Conservation (phyloP, 2,797 vertebrate species). For the Gobionotothen gibberifrons region DNA sequence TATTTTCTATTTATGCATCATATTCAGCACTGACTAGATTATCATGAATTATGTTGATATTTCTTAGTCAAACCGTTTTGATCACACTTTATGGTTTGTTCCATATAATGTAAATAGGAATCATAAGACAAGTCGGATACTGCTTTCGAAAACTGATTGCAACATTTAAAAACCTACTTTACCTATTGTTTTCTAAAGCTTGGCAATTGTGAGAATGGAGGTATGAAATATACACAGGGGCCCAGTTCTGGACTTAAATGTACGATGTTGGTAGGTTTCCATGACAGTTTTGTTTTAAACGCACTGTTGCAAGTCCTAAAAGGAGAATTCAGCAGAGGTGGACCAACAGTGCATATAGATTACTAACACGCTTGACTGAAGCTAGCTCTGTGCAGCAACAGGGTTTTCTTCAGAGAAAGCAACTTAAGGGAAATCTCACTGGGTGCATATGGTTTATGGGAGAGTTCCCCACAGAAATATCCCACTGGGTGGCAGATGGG, state of each 20-base stretch:
- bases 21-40: slow-evolving; percentile 8
- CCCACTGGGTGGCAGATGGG: slow-evolving; percentile 43
- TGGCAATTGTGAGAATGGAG: too few species aligned
- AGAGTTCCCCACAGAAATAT: slow-evolving; percentile 25
- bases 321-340: slow-evolving; percentile 33
- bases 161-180: not conserved
- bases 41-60: not conserved
- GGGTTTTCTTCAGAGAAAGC: slow-evolving; percentile 26
- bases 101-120: not conserved
- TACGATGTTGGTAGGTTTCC: not conserved
- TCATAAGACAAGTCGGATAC: slow-evolving; percentile 6
- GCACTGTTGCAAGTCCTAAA: not conserved
- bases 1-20: not conserved
- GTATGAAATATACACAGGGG: too few species aligned
- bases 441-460: slow-evolving; percentile 32
- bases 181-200: not conserved
- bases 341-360: slow-evolving; percentile 34
- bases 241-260: not conserved
- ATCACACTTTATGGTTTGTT: not conserved
- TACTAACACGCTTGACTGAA: slow-evolving; percentile 23
- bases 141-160: not conserved
- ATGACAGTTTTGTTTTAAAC: slow-evolving; percentile 15
- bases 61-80: slow-evolving; percentile 7
- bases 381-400: slow-evolving; percentile 5
- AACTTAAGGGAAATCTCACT: slow-evolving; percentile 25